Conservation (phyloP, 2,888 invertebrate species). For the Halocaridina rubra region DNA sequence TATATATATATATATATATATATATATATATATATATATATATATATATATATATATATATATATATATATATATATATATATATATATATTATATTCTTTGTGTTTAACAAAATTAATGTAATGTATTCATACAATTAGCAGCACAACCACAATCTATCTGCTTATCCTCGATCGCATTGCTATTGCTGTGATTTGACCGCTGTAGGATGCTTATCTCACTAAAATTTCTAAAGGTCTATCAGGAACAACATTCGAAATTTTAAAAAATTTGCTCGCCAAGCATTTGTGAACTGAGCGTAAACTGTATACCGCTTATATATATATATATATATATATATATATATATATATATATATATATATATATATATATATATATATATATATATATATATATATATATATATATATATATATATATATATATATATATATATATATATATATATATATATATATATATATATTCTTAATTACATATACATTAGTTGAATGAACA, state of each 20-base stretch:
- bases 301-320: not conserved
- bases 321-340: not conserved
- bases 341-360: not conserved
- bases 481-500: not conserved
- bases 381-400: not conserved
- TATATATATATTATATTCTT: not conserved
- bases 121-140: not conserved
- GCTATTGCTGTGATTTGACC: too few relatives aligned
- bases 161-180: too few relatives aligned
- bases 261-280: too few relatives aligned
- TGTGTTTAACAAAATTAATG: not conserved
- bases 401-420: not conserved
- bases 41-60: constrained; percentile 35
- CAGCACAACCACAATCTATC: too few relatives aligned
- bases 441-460: not conserved
- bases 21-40: constrained; percentile 38
- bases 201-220: not conserved
- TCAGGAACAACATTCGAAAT: too few relatives aligned
- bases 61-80: constrained; percentile 21
- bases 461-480: not conserved
- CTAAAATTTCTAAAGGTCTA: not conserved
- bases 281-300: too few relatives aligned
- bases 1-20: constrained; percentile 15
- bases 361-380: not conserved
- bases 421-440: not conserved